These are phyloP conservation scores for Deilephila elpenor DNA, from an alignment of 2,888 invertebrate species.

Conservation along the genomic window DNA sequence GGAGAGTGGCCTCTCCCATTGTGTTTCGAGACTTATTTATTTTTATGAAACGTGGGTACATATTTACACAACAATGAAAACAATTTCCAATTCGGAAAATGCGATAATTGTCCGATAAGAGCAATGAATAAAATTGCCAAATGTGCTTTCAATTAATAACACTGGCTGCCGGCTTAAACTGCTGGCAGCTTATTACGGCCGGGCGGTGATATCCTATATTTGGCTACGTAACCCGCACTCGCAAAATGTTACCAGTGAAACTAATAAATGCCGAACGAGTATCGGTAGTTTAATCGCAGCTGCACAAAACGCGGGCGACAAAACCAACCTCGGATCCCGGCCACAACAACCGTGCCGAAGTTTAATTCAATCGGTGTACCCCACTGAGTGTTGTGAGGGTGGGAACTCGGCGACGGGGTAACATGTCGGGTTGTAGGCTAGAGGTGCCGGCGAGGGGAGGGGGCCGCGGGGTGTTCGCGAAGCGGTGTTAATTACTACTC, in stretches of 20 bases:
- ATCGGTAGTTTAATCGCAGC: constrained; percentile 80
- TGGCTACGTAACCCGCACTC: constrained; percentile 28
- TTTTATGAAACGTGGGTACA: background rate
- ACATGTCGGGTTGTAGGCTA: constrained; percentile 38
- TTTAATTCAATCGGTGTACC: constrained; percentile 83
- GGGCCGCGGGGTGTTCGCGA: constrained; percentile 53
- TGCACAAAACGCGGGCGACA: constrained; percentile 77
- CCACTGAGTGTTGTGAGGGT: constrained; percentile 61
- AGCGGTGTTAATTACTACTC: constrained; percentile 83
- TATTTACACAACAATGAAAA: background rate
- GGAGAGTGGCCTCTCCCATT: constrained; percentile 7
- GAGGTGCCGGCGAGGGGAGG: constrained; percentile 39
- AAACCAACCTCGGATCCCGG: constrained; percentile 78
- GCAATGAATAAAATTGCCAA: constrained; percentile 29
- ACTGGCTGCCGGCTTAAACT: constrained; percentile 10
- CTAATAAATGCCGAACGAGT: constrained; percentile 77
- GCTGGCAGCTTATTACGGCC: constrained; percentile 23
- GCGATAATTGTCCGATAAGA: constrained; percentile 18
- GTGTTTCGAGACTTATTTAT: constrained; percentile 12
- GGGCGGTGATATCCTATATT: constrained; percentile 32
- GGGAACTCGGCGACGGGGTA: constrained; percentile 37
- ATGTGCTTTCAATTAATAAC: constrained; percentile 35
- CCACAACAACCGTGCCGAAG: constrained; percentile 82
- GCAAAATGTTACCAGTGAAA: constrained; percentile 59
- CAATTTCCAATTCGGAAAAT: background rate